Percentiles rank a stretch among this genome's conserved stretches.
These are phyloP conservation scores for Cynopterus brachyotis DNA, from an alignment of 2,113 vertebrate species.

Conservation along the genomic window DNA sequence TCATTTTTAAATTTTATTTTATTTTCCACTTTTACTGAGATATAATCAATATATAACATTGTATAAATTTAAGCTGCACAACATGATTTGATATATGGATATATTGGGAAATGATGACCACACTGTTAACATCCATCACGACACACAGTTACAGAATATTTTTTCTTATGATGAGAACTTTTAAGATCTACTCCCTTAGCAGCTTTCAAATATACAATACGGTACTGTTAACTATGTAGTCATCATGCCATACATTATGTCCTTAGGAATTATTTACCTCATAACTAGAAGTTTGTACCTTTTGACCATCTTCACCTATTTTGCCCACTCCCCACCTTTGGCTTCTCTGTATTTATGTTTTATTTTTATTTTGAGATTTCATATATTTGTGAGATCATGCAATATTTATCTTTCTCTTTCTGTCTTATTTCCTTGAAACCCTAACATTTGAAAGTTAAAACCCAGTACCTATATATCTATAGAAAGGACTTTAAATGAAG, in stretches of 20 bases:
- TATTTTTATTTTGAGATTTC: neutral
- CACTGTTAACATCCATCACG: neutral
- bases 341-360: neutral
- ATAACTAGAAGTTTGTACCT: neutral
- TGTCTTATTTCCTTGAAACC: neutral
- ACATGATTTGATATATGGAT: neutral
- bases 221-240: neutral
- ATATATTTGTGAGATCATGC: neutral
- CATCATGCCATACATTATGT: neutral
- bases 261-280: neutral
- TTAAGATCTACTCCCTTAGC: neutral
- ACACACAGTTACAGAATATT: neutral
- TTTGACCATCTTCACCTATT: neutral
- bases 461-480: neutral
- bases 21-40: neutral
- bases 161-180: neutral
- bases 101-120: neutral
- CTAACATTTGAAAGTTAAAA: slow-evolving; percentile 8
- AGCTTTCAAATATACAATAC: neutral
- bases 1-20: neutral
- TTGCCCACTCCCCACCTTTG: neutral
- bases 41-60: neutral
- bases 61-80: neutral
- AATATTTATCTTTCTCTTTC: neutral
- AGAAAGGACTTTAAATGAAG: slow-evolving; percentile 25